phyloP scores from a whole-genome alignment of 2,888 invertebrate species.

The Diplazon laetatorius region DNA sequence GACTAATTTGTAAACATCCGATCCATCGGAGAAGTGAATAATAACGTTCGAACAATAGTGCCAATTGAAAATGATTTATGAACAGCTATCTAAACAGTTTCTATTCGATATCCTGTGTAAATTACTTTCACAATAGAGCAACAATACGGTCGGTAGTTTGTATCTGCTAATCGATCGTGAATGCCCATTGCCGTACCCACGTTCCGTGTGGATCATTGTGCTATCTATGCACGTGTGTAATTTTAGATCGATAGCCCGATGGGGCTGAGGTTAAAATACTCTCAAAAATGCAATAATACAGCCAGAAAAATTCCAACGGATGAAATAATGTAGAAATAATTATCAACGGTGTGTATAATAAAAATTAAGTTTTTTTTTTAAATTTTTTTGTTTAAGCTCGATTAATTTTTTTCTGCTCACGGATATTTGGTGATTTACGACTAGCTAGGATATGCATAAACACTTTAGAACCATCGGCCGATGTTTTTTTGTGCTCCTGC shows the following conservation, averaged over 20 bases:
- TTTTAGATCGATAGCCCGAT: conserved; percentile 3
- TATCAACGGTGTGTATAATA: too few relatives aligned
- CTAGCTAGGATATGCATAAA: too few relatives aligned
- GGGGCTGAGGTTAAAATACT: neutral
- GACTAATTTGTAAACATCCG: neutral
- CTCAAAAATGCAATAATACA: neutral
- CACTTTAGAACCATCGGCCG: too few relatives aligned
- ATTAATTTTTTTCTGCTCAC: too few relatives aligned
- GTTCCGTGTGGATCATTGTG: neutral
- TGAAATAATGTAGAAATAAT: neutral
- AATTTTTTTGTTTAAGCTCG: neutral
- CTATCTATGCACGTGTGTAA: neutral
- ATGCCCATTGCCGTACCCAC: neutral
- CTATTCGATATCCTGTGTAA: neutral
- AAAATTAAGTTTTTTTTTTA: neutral
- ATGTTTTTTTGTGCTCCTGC: too few relatives aligned
- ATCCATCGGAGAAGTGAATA: neutral
- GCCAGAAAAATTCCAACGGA: neutral
- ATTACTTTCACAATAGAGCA: neutral
- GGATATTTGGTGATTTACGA: neutral
- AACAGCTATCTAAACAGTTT: conserved; percentile 3
- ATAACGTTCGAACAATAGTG: neutral
- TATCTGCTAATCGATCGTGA: neutral
- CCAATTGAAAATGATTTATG: conserved; percentile 40
- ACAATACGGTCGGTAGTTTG: neutral